phyloP scores from a whole-genome alignment of 2,888 invertebrate genomes.

The Argyresthia goedartella region DNA sequence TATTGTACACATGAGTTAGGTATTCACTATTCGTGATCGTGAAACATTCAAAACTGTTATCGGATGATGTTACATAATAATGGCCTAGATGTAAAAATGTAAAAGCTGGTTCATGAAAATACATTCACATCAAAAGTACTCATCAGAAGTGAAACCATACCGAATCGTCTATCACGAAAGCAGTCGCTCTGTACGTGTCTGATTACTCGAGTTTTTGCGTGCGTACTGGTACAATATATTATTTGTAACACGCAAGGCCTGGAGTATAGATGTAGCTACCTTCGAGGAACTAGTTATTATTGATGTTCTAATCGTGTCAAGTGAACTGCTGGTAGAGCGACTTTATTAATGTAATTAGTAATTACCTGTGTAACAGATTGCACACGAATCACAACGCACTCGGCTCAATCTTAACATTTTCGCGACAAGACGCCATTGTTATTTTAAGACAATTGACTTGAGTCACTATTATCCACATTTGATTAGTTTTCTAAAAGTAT shows the following conservation, averaged over 20 bases:
- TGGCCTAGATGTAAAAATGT: slow-evolving; percentile 1
- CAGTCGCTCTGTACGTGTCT: slow-evolving; percentile 42
- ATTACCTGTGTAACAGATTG: neutral
- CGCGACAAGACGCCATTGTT: slow-evolving; percentile 29
- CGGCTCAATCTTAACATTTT: slow-evolving; percentile 18
- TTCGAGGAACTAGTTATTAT: slow-evolving; percentile 5
- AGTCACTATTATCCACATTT: slow-evolving; percentile 12
- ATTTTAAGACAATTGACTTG: slow-evolving; percentile 30
- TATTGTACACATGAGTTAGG: neutral
- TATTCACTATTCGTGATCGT: neutral
- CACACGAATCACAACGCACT: slow-evolving; percentile 9
- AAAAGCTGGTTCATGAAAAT: slow-evolving; percentile 6
- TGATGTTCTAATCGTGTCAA: slow-evolving; percentile 1
- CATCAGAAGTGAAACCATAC: slow-evolving; percentile 62
- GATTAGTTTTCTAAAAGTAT: no score
- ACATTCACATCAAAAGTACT: slow-evolving; percentile 20
- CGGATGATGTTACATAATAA: neutral
- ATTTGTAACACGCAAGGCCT: slow-evolving; percentile 19
- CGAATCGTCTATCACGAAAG: slow-evolving; percentile 55
- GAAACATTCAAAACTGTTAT: neutral
- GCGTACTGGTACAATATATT: slow-evolving; percentile 33
- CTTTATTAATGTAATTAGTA: neutral
- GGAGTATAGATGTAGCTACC: neutral
- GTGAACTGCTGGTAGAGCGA: neutral
- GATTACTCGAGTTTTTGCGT: slow-evolving; percentile 41